Conservation (phyloP, 2,113 vertebrate species). For the Zapornia atra region DNA sequence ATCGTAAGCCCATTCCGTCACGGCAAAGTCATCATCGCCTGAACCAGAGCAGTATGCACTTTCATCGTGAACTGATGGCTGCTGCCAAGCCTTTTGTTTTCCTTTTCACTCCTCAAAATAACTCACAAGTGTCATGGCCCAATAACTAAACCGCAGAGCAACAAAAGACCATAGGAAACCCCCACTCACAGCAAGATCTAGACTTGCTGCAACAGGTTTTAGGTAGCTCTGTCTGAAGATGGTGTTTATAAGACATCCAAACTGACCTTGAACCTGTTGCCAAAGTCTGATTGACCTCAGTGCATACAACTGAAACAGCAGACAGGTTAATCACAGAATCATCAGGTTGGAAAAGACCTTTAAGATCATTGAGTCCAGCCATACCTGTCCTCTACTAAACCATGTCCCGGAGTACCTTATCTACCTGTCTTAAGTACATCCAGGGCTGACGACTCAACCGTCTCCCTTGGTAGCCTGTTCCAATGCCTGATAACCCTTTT, state of each 20-base stretch:
- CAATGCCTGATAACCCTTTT: too few species aligned
- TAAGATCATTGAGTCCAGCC: too few species aligned
- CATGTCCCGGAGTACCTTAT: too few species aligned
- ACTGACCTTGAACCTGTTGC: neutral
- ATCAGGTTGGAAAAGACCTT: too few species aligned
- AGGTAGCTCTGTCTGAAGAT: neutral
- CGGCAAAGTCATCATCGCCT: neutral
- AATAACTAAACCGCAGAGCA: neutral
- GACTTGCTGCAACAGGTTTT: neutral
- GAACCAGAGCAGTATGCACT: neutral
- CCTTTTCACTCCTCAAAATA: neutral
- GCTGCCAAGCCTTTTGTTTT: neutral
- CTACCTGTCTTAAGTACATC: too few species aligned
- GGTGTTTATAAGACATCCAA: neutral
- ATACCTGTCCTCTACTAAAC: too few species aligned
- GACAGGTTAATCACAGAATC: neutral
- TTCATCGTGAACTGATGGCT: neutral
- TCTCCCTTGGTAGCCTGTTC: too few species aligned
- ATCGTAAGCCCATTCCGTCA: neutral
- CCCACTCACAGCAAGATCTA: neutral
- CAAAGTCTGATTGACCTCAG: rapidly evolving
- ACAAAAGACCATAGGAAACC: neutral
- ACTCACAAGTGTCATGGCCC: neutral
- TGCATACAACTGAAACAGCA: neutral
- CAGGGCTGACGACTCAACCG: too few species aligned